Base-by-base conservation (phyloP, 2,888 invertebrate species). In the Eupithecia pulchellata region DNA sequence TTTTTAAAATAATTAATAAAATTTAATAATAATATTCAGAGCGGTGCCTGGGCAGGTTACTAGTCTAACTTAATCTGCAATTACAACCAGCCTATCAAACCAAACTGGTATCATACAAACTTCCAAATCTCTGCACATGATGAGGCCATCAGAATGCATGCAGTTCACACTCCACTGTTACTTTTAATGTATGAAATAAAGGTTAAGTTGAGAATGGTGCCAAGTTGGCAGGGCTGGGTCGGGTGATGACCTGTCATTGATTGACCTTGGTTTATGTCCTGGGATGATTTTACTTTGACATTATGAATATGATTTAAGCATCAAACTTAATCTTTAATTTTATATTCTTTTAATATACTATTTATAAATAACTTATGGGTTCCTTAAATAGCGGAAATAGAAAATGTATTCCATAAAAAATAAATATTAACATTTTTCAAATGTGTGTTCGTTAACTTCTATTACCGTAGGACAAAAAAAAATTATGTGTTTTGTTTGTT, bases 111-210 rank as follows among this genome's bases (percentile, higher is more conserved):
- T 58, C 27, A 58, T 30, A 30, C 17, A 61, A 61, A 62, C 62
- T 67, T 67, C 25, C 34, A 62, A 73, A 69, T 68, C 69, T 75
- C 67, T 39, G 63, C 67, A 39, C 52, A 52, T 69, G 76, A 78
- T 71, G 71, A 75, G 78, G 68, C 66, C 63, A 73, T 75, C 74
- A 73, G 68, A 78, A 75, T 75, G 78, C 73, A 75, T 70, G 71
- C 75, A 75, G 71, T 75, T 74, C 64, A 64, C 67, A 64, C 63
- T 58, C 34, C 34, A 64, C 64, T 29, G 68, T 68, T 65, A 76
- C 62, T 69, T 77, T 78, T 77, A 78, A 78, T 72, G 71, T 61
- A 62, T 68, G 72, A 71, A 61, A 74, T 77, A 71, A 79, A 75
- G 74, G 75, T 73, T 73, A 70, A 66, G 52, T 70, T 72, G 71